Conservation (phyloP, 2,888 invertebrate genomes). For the Torymus tubicola region DNA sequence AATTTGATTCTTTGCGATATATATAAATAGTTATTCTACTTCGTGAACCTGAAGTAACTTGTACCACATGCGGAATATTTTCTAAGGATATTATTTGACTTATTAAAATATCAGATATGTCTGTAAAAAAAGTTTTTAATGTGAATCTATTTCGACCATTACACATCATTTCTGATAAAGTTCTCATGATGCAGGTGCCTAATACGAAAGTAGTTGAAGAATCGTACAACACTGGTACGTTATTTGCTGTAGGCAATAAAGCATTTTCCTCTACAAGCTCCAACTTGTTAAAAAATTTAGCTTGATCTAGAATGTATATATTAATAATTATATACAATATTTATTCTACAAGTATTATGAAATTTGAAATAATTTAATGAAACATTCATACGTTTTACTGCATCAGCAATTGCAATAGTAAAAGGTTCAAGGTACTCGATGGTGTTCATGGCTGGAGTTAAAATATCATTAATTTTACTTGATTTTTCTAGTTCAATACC, state of each 20-base stretch:
- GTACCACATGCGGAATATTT: conserved; percentile 46
- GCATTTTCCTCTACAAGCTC: conserved; percentile 31
- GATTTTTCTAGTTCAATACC: conserved; percentile 56
- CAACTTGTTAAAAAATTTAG: conserved; percentile 54
- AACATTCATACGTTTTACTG: conserved; percentile 24
- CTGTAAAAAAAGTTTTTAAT: conserved; percentile 5
- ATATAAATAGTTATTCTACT: conserved; percentile 55
- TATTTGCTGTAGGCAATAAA: not conserved
- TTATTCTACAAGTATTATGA: conserved; percentile 17
- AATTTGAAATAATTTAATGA: not conserved
- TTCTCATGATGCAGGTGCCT: conserved; percentile 51
- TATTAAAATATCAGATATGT: conserved; percentile 34
- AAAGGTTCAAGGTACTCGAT: conserved; percentile 27
- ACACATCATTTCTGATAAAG: conserved; percentile 47
- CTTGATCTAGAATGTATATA: conserved; percentile 44
- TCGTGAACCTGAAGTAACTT: conserved; percentile 46
- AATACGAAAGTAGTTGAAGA: conserved; percentile 28
- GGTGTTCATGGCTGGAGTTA: not conserved
- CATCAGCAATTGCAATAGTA: conserved; percentile 12
- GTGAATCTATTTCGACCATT: conserved; percentile 21
- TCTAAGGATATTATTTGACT: conserved; percentile 52
- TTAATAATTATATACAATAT: not conserved
- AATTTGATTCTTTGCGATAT: conserved; percentile 24
- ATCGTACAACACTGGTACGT: not conserved
- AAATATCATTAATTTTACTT: conserved; percentile 1